These are phyloP conservation scores for Drosophila fulvimacula DNA, from an alignment of 2,888 invertebrate genomes.

Conservation along the genomic window DNA sequence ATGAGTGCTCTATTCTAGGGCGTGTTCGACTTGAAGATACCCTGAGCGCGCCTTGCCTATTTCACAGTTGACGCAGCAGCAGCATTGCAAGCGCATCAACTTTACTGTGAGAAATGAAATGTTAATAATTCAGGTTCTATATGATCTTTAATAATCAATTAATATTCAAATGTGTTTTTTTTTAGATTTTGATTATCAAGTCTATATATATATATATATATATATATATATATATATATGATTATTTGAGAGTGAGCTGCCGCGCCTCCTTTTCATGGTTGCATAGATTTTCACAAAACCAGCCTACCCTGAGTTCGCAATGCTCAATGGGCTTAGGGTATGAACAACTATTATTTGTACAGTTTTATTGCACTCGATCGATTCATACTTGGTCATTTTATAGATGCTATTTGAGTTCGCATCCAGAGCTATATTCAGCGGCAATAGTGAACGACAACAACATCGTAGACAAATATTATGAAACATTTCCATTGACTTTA, in stretches of 20 bases:
- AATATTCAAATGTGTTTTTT: background rate
- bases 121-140: too few species aligned
- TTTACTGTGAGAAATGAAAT: too few species aligned
- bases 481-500: constrained; percentile 60
- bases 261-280: background rate
- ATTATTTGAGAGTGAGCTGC: too few species aligned
- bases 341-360: background rate
- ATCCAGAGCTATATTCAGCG: constrained; percentile 1
- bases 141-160: too few species aligned
- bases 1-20: background rate
- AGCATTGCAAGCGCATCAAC: too few species aligned
- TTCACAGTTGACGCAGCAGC: too few species aligned
- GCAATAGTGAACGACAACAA: constrained; percentile 17
- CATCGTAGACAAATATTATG: constrained; percentile 39
- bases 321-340: background rate
- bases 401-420: constrained; percentile 6
- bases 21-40: background rate
- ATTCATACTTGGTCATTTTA: constrained; percentile 7
- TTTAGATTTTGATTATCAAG: too few species aligned
- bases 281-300: background rate
- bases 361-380: constrained; percentile 6
- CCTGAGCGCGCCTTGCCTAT: background rate
- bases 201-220: too few species aligned
- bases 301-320: background rate
- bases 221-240: too few species aligned